Conservation (phyloP, 2,888 invertebrate species). For the Scaptomyza parva region DNA sequence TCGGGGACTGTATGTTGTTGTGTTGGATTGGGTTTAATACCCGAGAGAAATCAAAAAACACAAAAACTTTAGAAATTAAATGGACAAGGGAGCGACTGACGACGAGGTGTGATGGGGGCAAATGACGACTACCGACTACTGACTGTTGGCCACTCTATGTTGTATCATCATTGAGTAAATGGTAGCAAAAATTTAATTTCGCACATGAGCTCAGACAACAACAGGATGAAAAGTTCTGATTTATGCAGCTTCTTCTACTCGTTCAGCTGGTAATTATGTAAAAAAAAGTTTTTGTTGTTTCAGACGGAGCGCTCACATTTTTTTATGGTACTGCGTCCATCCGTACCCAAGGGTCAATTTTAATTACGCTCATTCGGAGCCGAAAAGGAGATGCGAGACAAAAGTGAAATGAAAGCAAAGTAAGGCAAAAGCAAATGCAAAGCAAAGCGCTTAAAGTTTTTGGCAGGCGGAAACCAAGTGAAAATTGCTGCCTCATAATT, state of each 20-base stretch:
- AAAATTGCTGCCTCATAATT: conserved; percentile 74
- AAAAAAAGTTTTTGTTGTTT: conserved; percentile 43
- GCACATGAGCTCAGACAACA: conserved; percentile 51
- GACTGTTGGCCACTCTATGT: conserved; percentile 17
- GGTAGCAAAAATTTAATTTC: conserved; percentile 39
- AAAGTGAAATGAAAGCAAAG: conserved; percentile 50
- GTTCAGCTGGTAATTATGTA: conserved; percentile 51
- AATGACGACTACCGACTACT: not conserved
- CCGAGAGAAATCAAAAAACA: conserved; percentile 71
- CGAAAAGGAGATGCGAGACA: conserved; percentile 54
- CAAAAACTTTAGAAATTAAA: conserved; percentile 68
- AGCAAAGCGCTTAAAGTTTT: conserved; percentile 66
- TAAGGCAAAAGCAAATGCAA: conserved; percentile 47
- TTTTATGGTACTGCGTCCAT: conserved; percentile 31
- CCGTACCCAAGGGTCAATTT: conserved; percentile 75
- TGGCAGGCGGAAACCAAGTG: conserved; percentile 72
- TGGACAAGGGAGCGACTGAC: conserved; percentile 32
- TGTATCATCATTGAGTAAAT: conserved; percentile 47
- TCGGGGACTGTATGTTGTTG: conserved; percentile 3
- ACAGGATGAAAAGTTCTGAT: conserved; percentile 16
- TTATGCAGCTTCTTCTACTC: conserved; percentile 37
- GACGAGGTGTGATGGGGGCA: not conserved
- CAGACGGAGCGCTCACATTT: conserved; percentile 20
- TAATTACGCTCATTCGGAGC: conserved; percentile 75
- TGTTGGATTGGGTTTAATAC: conserved; percentile 23